These are phyloP conservation scores for Trachymyrmex septentrionalis DNA, from an alignment of 1,140 invertebrate genomes.

Conservation along the genomic window DNA sequence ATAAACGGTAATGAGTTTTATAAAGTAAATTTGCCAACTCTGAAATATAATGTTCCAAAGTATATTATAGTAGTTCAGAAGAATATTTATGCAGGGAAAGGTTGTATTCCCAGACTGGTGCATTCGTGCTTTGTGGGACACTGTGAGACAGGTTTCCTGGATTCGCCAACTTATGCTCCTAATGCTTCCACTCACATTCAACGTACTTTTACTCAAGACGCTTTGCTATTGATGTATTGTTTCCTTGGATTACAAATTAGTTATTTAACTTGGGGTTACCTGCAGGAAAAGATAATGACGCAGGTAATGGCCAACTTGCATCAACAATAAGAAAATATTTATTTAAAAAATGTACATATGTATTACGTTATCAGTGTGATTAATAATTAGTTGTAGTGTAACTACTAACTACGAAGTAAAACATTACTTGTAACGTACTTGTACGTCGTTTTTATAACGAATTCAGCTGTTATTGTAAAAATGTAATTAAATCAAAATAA, in stretches of 20 bases:
- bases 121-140: slow-evolving; percentile 90
- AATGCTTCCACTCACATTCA: slow-evolving; percentile 73
- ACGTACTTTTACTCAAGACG: slow-evolving; percentile 87
- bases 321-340: background rate
- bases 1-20: too few species aligned
- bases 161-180: slow-evolving; percentile 79
- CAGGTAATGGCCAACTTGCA: slow-evolving; percentile 86
- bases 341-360: background rate
- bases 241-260: slow-evolving; percentile 95
- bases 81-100: slow-evolving; percentile 84
- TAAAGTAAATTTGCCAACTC: too few species aligned
- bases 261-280: slow-evolving; percentile 97
- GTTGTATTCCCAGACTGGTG: slow-evolving; percentile 87
- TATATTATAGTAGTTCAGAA: slow-evolving; percentile 21
- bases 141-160: slow-evolving; percentile 83
- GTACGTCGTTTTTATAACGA: too few species aligned
- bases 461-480: too few species aligned
- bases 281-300: slow-evolving; percentile 98
- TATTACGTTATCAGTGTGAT: background rate
- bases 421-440: too few species aligned
- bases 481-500: background rate
- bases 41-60: slow-evolving; percentile 24
- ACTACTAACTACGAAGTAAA: too few species aligned
- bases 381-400: background rate
- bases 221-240: slow-evolving; percentile 91